These are phyloP conservation scores for Paralinhomoeus sp. DNA, from an alignment of 2,888 invertebrate genomes.

Conservation along the genomic window DNA sequence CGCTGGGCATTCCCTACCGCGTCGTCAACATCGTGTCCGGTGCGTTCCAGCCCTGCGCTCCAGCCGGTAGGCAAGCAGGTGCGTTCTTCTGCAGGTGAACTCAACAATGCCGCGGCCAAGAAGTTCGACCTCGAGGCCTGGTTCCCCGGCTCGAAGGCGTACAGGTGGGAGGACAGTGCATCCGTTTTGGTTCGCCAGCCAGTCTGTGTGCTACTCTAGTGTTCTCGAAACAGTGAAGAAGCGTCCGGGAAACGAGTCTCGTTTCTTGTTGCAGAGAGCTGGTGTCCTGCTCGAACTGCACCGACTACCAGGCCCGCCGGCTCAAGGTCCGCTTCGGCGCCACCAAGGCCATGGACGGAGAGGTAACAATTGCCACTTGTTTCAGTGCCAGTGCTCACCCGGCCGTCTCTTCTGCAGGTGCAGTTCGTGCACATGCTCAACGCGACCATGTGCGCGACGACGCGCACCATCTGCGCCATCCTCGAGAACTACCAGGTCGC, in stretches of 20 bases:
- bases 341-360: constrained; percentile 48
- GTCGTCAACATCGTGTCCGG: constrained; percentile 85
- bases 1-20: constrained; percentile 67
- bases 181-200: too few species aligned
- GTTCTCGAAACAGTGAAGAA: too few species aligned
- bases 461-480: constrained; percentile 54
- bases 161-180: too few species aligned
- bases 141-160: constrained; percentile 90
- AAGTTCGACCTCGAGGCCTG: constrained; percentile 80
- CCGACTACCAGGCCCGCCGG: constrained; percentile 39
- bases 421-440: constrained; percentile 95
- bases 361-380: too few species aligned
- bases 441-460: constrained; percentile 97
- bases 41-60: neutral
- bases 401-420: constrained; percentile 31
- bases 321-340: constrained; percentile 75
- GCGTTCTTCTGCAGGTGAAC: constrained; percentile 42
- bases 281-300: constrained; percentile 94
- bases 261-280: too few species aligned
- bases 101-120: constrained; percentile 95
- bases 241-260: too few species aligned
- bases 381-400: too few species aligned
- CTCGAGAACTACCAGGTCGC: constrained; percentile 60
- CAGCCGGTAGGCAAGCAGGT: neutral
- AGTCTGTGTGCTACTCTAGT: too few species aligned